Base-by-base conservation (phyloP, 2,888 invertebrate species). In the Siphlonurus alternatus region DNA sequence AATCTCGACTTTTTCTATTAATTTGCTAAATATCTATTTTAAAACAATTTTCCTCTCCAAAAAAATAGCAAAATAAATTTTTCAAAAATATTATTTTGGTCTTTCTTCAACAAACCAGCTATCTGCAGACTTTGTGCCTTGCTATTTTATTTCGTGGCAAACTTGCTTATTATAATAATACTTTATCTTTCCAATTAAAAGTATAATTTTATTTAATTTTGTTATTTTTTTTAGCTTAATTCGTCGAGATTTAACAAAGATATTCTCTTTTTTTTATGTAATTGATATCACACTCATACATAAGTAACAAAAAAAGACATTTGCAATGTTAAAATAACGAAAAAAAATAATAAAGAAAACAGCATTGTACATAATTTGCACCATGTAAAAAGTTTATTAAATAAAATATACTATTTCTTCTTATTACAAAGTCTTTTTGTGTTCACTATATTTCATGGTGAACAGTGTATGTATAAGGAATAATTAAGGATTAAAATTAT, bases 361-460 rank as follows among this genome's bases (percentile, higher is more conserved):
- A 10, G 56, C 56, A 56, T 20, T 56, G 56, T 56, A 56, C 56
- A 56, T 56, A 56, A 56, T 56, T 56, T 56, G 56, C 56, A 56
- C 56, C 56, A 22, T 56, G 56, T 56, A 56, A 56, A 56, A 56
- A 56, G 56, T 56, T 56, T 56, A 56, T 20, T 56, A 56, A 56
- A 56, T n/a, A 20, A 56, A 56, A 56, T 56, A 56, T 20, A 56
- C 56, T 56, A 56, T 56, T 56, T 56, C 56, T 56, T 56, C 56
- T 56, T 56, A 56, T 20, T 20, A 56, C 5, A n/a, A 38, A 38
- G 15, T 38, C 7, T 38, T 38, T 38, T 56, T 56, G n/a, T 56
- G 56, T 56, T 22, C 20, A 51, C n/a, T n/a, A 51, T 51, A 15
- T 15, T 51, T 15, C 53, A 51, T 51, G n/a, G n/a, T n/a, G n/a